A percentile compares a stretch with the other conserved stretches of the same genome.
phyloP scores from a whole-genome alignment of 2,797 vertebrate genomes.

The Hirundo rustica region DNA sequence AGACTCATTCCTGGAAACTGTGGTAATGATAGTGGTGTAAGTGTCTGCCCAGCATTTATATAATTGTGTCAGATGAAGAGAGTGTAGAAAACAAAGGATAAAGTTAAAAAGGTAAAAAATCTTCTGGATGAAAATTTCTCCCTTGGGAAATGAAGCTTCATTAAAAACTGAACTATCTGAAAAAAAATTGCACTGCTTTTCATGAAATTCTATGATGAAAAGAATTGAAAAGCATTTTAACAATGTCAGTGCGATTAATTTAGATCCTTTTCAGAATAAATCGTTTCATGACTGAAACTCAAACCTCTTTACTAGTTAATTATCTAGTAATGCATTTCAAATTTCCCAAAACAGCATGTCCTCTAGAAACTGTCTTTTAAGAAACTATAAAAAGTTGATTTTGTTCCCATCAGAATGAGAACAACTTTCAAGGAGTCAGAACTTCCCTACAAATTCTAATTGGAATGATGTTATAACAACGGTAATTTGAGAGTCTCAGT shows the following conservation, averaged over 20 bases:
- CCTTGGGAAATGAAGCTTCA: background rate
- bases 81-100: background rate
- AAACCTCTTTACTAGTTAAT: constrained; percentile 9
- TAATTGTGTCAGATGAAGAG: background rate
- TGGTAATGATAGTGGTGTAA: background rate
- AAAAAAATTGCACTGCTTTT: background rate
- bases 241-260: background rate
- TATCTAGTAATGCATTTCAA: background rate
- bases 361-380: background rate
- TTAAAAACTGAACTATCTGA: background rate
- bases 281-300: background rate
- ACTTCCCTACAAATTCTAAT: background rate
- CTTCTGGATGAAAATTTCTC: background rate
- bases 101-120: background rate
- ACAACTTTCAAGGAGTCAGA: background rate
- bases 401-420: background rate
- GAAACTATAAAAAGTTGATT: background rate
- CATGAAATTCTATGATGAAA: background rate
- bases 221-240: constrained; percentile 1
- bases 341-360: background rate
- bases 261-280: background rate
- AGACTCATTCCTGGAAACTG: background rate
- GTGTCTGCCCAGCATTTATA: background rate
- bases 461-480: background rate
- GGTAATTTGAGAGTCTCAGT: background rate